A percentile compares a stretch with the other conserved stretches of the same genome.
Evolutionary conservation across 2,113 vertebrate genomes (phyloP).

Genomic region (Vulpes ferrilata): DNA sequence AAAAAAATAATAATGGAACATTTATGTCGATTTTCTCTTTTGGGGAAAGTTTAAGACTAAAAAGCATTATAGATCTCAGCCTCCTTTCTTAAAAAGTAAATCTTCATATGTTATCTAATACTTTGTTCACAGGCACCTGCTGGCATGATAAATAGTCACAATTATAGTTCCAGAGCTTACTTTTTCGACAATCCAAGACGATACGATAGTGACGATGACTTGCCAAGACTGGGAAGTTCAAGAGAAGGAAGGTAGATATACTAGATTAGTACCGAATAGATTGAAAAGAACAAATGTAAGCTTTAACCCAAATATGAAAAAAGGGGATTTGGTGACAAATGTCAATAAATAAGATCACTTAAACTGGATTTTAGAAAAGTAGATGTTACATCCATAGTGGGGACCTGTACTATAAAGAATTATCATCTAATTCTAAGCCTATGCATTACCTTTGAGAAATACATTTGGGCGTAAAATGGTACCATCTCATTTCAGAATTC

Average conservation of each 20-base stretch:
- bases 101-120: not conserved
- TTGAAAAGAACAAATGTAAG: not conserved
- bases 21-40: slow-evolving; percentile 45
- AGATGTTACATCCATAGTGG: not conserved
- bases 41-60: slow-evolving; percentile 15
- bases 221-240: slow-evolving; percentile 91
- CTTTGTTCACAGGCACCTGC: slow-evolving; percentile 89
- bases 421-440: not conserved
- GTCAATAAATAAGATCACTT: not conserved
- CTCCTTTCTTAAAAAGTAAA: slow-evolving; percentile 37
- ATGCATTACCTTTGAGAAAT: not conserved
- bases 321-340: not conserved
- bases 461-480: not conserved
- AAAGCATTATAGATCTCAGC: not conserved
- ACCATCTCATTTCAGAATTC: not conserved
- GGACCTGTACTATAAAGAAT: not conserved
- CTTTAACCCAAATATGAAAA: slow-evolving; percentile 3
- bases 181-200: slow-evolving; percentile 98
- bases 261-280: not conserved
- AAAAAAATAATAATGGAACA: slow-evolving; percentile 10
- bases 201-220: slow-evolving; percentile 97
- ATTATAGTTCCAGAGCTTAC: slow-evolving; percentile 96
- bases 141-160: slow-evolving; percentile 97
- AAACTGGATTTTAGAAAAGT: not conserved
- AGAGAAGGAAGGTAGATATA: slow-evolving; percentile 90